These are phyloP conservation scores for Coenonympha glycerion DNA, from an alignment of 2,888 invertebrate genomes.

Conservation along the genomic window DNA sequence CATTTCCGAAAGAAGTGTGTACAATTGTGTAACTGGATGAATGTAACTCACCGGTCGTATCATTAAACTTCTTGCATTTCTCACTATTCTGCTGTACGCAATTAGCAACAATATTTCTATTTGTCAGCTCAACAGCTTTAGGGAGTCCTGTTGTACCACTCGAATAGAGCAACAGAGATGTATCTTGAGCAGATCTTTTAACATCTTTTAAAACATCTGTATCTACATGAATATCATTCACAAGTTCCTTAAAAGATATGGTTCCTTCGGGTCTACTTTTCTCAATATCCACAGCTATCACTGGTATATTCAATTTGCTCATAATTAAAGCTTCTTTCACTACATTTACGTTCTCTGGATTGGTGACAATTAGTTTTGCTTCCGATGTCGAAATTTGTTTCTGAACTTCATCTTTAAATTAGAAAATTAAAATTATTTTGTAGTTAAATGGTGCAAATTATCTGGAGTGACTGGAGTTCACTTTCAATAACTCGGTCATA, in stretches of 20 bases:
- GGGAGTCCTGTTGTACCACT: slow-evolving; percentile 90
- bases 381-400: slow-evolving; percentile 74
- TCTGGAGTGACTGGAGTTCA: no score
- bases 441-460: not conserved
- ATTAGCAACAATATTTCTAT: slow-evolving; percentile 74
- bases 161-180: slow-evolving; percentile 84
- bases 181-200: slow-evolving; percentile 66
- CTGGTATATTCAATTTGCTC: slow-evolving; percentile 61
- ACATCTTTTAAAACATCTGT: slow-evolving; percentile 61
- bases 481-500: no score
- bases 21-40: not conserved
- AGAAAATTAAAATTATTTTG: not conserved
- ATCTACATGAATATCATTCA: slow-evolving; percentile 65
- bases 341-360: slow-evolving; percentile 56
- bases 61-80: slow-evolving; percentile 38
- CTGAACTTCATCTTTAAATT: slow-evolving; percentile 76
- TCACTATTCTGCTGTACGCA: slow-evolving; percentile 47
- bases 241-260: slow-evolving; percentile 77
- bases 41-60: slow-evolving; percentile 37
- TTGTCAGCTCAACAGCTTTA: slow-evolving; percentile 82
- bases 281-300: slow-evolving; percentile 55
- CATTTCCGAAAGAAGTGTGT: no score
- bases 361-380: slow-evolving; percentile 75
- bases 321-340: slow-evolving; percentile 64
- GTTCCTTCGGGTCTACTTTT: slow-evolving; percentile 61